Percentiles rank a stretch among this genome's conserved stretches.
These are phyloP conservation scores for Drosophila planitibia DNA, from an alignment of 2,888 invertebrate species.

Conservation along the genomic window DNA sequence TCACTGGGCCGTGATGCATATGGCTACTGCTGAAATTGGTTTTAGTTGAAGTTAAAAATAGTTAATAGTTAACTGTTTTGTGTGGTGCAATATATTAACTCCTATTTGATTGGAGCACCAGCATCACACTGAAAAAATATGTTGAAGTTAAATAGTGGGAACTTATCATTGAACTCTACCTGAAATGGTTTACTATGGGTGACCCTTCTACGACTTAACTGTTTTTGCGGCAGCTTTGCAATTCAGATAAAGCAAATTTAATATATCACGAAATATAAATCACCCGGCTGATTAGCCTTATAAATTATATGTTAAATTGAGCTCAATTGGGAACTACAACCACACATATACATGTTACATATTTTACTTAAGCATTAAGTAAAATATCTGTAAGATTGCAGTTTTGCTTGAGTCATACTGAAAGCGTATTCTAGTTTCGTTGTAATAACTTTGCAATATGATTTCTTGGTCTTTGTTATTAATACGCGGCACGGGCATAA, in stretches of 20 bases:
- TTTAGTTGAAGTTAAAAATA: background rate
- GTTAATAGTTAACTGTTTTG: background rate
- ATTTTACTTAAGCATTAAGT: background rate
- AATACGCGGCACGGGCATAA: conserved; percentile 72
- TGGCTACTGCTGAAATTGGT: conserved; percentile 13
- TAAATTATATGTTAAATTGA: background rate
- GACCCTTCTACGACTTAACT: background rate
- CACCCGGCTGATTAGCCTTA: background rate
- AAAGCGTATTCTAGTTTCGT: conserved; percentile 27
- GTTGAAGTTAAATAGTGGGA: background rate
- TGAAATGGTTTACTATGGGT: background rate
- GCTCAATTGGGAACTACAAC: background rate
- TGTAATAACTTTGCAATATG: background rate
- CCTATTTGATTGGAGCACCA: background rate
- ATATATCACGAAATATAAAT: background rate
- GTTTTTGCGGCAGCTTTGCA: background rate
- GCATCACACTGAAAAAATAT: background rate
- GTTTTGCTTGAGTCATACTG: background rate
- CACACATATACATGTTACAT: background rate
- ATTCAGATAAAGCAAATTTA: background rate
- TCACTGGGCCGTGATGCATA: background rate
- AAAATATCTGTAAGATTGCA: background rate
- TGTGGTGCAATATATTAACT: background rate
- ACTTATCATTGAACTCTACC: background rate
- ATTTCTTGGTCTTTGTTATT: conserved; percentile 54